phyloP scores from a whole-genome alignment of 2,113 vertebrate genomes.

The Centropus bengalensis region DNA sequence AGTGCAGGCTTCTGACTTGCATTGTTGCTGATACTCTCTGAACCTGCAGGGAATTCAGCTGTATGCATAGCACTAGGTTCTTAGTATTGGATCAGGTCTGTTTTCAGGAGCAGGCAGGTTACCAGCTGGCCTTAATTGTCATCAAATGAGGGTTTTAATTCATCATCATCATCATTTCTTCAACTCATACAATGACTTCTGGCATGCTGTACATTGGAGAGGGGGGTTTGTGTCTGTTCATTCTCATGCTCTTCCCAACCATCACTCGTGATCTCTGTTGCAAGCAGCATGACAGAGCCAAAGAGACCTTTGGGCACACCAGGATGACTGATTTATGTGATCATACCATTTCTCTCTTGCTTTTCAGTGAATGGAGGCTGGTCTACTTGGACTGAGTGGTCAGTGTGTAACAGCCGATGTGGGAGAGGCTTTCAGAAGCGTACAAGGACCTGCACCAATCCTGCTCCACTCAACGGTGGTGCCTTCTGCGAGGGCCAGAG shows the following conservation, averaged over 20 bases:
- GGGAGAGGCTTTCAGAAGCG: slow-evolving; percentile 93
- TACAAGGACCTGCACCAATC: slow-evolving; percentile 94
- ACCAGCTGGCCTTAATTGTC: not conserved
- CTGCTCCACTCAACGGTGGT: slow-evolving; percentile 92
- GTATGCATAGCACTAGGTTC: accelerated
- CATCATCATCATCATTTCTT: not conserved
- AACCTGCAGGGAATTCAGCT: not conserved
- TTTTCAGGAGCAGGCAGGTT: not conserved
- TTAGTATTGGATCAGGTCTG: not conserved
- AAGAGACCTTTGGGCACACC: not conserved
- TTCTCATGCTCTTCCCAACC: not conserved
- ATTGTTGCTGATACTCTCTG: not conserved
- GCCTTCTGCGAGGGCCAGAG: slow-evolving; percentile 91
- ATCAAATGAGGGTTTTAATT: not conserved
- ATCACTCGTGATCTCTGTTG: not conserved
- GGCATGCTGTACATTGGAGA: not conserved
- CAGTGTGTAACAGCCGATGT: slow-evolving; percentile 90
- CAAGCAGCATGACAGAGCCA: not conserved
- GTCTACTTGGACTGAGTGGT: slow-evolving; percentile 98
- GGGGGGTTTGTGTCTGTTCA: accelerated
- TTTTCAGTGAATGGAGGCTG: slow-evolving; percentile 91
- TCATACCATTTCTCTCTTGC: not conserved
- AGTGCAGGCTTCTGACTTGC: not conserved
- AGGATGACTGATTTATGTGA: not conserved
- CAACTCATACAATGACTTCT: not conserved